Percentiles rank a stretch among this genome's conserved stretches.
phyloP scores from a whole-genome alignment of 2,888 invertebrate genomes.

The Dicycla oo region DNA sequence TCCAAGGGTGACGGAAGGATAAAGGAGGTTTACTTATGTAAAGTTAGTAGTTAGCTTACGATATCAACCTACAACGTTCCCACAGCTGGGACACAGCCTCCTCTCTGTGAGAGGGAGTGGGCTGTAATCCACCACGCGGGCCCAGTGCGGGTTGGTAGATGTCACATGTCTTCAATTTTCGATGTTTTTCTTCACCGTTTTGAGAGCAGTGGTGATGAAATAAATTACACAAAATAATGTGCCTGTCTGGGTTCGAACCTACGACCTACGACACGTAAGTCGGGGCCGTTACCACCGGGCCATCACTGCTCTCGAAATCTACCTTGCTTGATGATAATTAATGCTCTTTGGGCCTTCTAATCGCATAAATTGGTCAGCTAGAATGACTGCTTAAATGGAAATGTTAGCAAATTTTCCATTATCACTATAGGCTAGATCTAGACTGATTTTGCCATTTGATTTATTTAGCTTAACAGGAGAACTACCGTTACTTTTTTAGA shows the following conservation, averaged over 20 bases:
- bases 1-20: constrained; percentile 48
- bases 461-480: neutral
- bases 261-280: no score
- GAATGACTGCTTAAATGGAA: neutral
- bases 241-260: no score
- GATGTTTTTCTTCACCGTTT: no score
- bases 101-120: no score
- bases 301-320: neutral
- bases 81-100: no score
- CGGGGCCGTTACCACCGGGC: no score
- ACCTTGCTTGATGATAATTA: constrained; percentile 4
- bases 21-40: constrained; percentile 15
- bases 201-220: no score
- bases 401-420: neutral
- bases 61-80: no score
- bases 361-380: neutral
- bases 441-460: neutral
- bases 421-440: neutral
- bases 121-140: no score
- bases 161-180: no score
- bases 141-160: no score
- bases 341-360: neutral
- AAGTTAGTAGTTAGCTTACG: neutral
- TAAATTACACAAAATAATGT: no score
- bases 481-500: neutral